Evolutionary conservation across 2,113 vertebrate species (phyloP).

Genomic region (Ariopsis seemanni): DNA sequence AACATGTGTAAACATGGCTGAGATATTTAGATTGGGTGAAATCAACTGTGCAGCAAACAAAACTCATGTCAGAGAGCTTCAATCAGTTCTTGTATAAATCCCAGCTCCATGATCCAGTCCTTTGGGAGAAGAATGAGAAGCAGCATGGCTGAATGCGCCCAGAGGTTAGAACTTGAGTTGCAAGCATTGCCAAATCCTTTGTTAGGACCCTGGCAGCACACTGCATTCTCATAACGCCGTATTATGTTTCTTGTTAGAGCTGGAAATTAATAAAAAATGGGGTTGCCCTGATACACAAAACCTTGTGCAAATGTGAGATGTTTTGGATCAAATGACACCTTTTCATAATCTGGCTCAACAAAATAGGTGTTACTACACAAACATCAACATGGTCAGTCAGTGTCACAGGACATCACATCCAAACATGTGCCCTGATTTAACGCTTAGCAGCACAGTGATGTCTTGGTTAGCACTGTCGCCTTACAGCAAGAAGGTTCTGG

Average conservation of each 20-base stretch:
- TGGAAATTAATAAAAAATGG: not conserved
- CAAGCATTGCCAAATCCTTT: not conserved
- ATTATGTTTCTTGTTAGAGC: constrained; percentile 29
- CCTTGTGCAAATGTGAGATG: constrained; percentile 4
- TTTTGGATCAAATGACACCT: not conserved
- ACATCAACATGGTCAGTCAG: not conserved
- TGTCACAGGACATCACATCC: not conserved
- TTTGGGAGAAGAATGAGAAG: constrained; percentile 11
- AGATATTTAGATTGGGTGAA: constrained; percentile 35
- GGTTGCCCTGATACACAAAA: not conserved
- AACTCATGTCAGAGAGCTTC: not conserved
- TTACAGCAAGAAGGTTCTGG: no score
- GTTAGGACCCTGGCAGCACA: constrained; percentile 12
- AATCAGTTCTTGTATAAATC: constrained; percentile 5
- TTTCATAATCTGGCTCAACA: not conserved
- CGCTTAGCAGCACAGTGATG: no score
- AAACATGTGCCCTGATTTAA: not conserved
- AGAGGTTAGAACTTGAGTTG: not conserved
- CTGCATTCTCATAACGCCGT: not conserved
- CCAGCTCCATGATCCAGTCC: not conserved
- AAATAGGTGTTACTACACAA: not conserved
- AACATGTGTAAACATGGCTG: constrained; percentile 43
- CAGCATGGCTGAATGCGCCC: not conserved
- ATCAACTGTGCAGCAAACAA: not conserved
- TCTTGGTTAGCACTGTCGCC: no score